Conservation (phyloP, 2,888 invertebrate genomes). For the Erebia ligea region DNA sequence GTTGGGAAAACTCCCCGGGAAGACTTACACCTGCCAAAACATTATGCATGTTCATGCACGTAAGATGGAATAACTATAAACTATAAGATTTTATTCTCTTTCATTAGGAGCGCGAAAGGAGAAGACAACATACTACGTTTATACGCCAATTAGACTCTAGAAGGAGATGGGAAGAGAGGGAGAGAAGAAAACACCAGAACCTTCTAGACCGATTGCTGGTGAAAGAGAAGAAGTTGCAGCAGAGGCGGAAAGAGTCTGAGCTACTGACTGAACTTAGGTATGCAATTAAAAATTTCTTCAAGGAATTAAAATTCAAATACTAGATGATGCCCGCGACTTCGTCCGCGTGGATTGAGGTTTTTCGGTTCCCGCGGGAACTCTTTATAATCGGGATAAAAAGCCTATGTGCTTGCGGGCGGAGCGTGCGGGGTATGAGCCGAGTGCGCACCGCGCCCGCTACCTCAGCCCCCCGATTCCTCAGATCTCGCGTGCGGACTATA, state of each 20-base stretch:
- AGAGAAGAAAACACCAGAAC: conserved; percentile 88
- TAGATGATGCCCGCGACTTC: too few relatives aligned
- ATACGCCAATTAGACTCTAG: conserved; percentile 94
- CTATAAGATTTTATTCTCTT: background rate
- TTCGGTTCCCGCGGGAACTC: too few relatives aligned
- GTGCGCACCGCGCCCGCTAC: too few relatives aligned
- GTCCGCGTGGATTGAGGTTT: too few relatives aligned
- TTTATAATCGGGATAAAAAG: too few relatives aligned
- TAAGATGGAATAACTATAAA: background rate
- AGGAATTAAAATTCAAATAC: too few relatives aligned
- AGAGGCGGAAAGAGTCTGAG: conserved; percentile 87
- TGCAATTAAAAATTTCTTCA: background rate
- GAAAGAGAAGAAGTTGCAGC: conserved; percentile 92
- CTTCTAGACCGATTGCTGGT: conserved; percentile 92
- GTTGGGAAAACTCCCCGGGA: background rate
- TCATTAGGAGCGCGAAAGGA: conserved; percentile 92
- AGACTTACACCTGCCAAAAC: background rate
- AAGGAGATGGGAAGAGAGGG: conserved; percentile 93
- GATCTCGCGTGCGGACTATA: too few relatives aligned
- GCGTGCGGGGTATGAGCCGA: too few relatives aligned
- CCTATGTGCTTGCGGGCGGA: too few relatives aligned
- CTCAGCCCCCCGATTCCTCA: too few relatives aligned
- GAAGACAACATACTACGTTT: conserved; percentile 94
- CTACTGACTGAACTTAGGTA: conserved; percentile 86
- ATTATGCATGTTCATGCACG: too few relatives aligned